Conservation (phyloP, 35 echinoderm and acorn worm genomes). For the Patiria miniata region DNA sequence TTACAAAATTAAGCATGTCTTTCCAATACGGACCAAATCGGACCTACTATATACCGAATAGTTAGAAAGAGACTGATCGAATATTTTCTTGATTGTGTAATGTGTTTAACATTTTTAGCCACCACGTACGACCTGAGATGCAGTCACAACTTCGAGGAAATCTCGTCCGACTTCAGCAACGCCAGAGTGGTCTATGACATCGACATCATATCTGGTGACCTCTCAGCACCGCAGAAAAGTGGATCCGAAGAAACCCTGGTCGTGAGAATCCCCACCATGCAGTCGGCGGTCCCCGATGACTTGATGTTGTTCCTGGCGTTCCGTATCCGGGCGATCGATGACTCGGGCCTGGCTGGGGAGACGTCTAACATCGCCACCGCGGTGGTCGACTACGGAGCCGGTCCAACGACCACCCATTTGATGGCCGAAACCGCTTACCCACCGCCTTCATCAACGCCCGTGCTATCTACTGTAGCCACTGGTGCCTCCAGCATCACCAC, state of each 20-base stretch:
- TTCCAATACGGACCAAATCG: no score
- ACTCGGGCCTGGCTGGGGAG: not conserved
- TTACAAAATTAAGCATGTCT: no score
- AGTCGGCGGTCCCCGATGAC: not conserved
- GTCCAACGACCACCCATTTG: not conserved
- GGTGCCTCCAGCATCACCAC: not conserved
- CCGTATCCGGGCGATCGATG: not conserved
- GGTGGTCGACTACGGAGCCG: not conserved
- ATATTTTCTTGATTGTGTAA: not conserved
- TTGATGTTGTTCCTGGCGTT: not conserved
- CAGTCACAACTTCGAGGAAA: not conserved
- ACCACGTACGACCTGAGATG: not conserved
- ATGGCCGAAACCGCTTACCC: not conserved
- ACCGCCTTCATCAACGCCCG: not conserved
- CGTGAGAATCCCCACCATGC: not conserved
- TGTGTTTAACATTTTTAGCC: not conserved
- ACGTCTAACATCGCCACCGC: not conserved
- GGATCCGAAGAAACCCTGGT: not conserved
- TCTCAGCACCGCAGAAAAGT: not conserved
- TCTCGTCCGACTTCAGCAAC: not conserved
- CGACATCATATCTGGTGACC: not conserved
- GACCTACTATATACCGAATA: no score
- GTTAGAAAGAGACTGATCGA: no score
- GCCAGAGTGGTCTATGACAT: not conserved
- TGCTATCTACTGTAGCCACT: not conserved